Conservation (phyloP, 2,888 invertebrate genomes). For the Phengaris alcon region DNA sequence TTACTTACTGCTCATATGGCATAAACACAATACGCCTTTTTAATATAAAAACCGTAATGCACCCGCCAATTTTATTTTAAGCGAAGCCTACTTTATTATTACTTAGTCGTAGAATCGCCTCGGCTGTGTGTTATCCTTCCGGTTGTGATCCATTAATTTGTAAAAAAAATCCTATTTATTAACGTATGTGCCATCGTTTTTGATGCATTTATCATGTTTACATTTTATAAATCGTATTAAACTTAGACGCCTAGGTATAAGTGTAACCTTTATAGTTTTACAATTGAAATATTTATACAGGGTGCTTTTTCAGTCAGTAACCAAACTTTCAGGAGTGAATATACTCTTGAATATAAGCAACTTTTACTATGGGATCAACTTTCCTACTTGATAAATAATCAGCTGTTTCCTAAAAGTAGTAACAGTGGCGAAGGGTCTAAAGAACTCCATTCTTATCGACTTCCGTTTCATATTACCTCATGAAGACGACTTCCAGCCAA, state of each 20-base stretch:
- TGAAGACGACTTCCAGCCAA: too few species aligned
- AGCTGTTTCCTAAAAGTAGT: too few species aligned
- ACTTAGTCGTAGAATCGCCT: slow-evolving; percentile 20
- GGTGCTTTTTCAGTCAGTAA: too few species aligned
- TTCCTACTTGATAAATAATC: too few species aligned
- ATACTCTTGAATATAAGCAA: too few species aligned
- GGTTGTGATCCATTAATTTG: slow-evolving; percentile 37
- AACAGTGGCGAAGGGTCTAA: too few species aligned
- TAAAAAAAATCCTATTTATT: slow-evolving; percentile 17
- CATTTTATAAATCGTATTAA: slow-evolving; percentile 22
- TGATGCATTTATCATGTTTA: slow-evolving; percentile 29
- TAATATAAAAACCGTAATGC: background rate
- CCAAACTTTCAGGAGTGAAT: too few species aligned
- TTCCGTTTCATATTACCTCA: too few species aligned
- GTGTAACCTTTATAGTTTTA: background rate
- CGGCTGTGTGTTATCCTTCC: slow-evolving; percentile 33
- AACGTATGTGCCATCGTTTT: slow-evolving; percentile 29
- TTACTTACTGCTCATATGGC: background rate
- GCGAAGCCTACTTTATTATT: slow-evolving; percentile 27
- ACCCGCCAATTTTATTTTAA: slow-evolving; percentile 16
- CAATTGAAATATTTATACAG: background rate
- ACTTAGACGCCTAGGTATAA: background rate
- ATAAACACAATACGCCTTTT: background rate
- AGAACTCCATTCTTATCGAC: too few species aligned
- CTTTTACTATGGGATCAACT: too few species aligned